phyloP scores from a whole-genome alignment of 2,888 invertebrate genomes.

The Plagodis dolabraria region DNA sequence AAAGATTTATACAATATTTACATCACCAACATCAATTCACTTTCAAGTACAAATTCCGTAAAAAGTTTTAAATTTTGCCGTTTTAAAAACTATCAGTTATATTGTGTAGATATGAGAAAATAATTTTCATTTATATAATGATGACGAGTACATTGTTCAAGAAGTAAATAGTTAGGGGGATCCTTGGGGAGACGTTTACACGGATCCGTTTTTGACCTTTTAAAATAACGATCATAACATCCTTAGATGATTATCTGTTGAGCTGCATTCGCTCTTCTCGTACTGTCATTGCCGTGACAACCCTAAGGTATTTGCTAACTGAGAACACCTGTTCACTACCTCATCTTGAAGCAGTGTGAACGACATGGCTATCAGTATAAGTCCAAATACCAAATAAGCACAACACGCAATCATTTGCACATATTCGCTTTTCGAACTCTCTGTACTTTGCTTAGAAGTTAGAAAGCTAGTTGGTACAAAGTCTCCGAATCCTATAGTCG shows the following conservation, averaged over 20 bases:
- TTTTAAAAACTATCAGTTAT: slow-evolving; percentile 51
- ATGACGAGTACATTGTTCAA: slow-evolving; percentile 49
- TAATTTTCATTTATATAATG: slow-evolving; percentile 58
- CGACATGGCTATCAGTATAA: slow-evolving; percentile 93
- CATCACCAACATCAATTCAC: slow-evolving; percentile 67
- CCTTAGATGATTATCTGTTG: slow-evolving; percentile 72
- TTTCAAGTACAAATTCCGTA: slow-evolving; percentile 79
- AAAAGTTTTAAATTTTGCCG: slow-evolving; percentile 65
- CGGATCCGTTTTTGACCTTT: slow-evolving; percentile 49
- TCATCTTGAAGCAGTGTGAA: slow-evolving; percentile 94
- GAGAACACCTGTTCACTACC: slow-evolving; percentile 89
- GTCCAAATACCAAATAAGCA: slow-evolving; percentile 90
- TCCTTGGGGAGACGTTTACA: slow-evolving; percentile 46
- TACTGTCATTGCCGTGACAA: slow-evolving; percentile 86
- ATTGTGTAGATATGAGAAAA: slow-evolving; percentile 66
- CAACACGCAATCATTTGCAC: slow-evolving; percentile 92
- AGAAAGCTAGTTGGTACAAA: slow-evolving; percentile 87
- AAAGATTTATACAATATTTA: slow-evolving; percentile 81
- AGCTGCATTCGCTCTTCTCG: slow-evolving; percentile 81
- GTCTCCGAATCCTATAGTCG: slow-evolving; percentile 93
- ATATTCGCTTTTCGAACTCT: slow-evolving; percentile 82
- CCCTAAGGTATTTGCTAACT: slow-evolving; percentile 88
- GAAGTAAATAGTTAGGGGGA: slow-evolving; percentile 50
- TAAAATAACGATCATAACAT: slow-evolving; percentile 82
- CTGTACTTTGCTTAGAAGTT: slow-evolving; percentile 71